A percentile compares a stretch with the other conserved stretches of the same genome.
phyloP scores from a whole-genome alignment of 2,888 invertebrate genomes.

The Melieria omissa region DNA sequence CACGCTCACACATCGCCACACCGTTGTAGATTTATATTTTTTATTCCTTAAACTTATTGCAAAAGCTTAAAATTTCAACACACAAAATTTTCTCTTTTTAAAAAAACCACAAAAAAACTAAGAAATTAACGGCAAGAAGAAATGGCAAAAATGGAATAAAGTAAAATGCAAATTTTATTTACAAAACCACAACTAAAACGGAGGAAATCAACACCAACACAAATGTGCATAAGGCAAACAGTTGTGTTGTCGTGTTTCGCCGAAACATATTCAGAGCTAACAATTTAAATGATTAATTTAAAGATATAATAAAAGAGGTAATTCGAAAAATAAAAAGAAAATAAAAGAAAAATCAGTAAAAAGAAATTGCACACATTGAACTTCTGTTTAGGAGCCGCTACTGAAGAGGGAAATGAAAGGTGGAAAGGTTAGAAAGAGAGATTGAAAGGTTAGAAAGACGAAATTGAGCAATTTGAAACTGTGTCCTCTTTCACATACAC shows the following conservation, averaged over 20 bases:
- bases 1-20: conserved; percentile 29
- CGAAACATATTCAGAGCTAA: too few relatives aligned
- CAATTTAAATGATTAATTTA: too few relatives aligned
- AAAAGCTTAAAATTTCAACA: conserved; percentile 19
- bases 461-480: too few relatives aligned
- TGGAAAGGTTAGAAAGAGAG: too few relatives aligned
- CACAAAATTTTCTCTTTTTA: not conserved
- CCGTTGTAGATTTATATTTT: conserved; percentile 25
- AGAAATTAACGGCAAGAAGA: conserved; percentile 22
- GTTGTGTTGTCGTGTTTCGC: too few relatives aligned
- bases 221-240: too few relatives aligned
- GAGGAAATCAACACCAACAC: conserved; percentile 15
- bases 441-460: too few relatives aligned
- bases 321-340: not conserved
- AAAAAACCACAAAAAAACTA: not conserved
- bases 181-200: conserved; percentile 13
- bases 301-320: not conserved
- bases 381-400: too few relatives aligned
- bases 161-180: conserved; percentile 12
- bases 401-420: too few relatives aligned
- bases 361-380: not conserved
- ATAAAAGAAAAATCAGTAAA: not conserved
- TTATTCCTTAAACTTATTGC: conserved; percentile 29
- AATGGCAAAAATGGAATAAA: conserved; percentile 8
- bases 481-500: too few relatives aligned